Base-by-base conservation (phyloP, 1,140 invertebrate genomes). In the Ooceraea biroi region DNA sequence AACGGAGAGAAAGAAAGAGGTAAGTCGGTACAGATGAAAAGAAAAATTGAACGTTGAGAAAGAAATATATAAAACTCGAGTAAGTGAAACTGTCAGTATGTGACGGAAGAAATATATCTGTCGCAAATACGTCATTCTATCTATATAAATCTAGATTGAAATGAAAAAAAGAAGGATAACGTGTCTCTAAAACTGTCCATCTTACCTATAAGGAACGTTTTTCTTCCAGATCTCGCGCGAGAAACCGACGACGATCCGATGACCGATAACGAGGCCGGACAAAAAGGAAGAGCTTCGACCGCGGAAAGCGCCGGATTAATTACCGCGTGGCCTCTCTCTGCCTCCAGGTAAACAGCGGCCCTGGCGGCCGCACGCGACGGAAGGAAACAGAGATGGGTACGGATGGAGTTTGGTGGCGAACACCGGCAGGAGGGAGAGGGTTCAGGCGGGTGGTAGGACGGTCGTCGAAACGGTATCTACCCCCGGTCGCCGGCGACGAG, bases 241-340 rank as follows among this genome's bases (percentile, higher is more conserved):
- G 55, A 69, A 60, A 44, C 66, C 48, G 61, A 44, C 48, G 61
- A 27, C 50, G 48, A 78, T 68, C 63, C 30, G 61, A 78, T 66
- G 76, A 78, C 76, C 76, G 65, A 78, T 78, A 78, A 78, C 65
- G 65, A 78, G 63, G 63, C 36, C 19, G 17, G 48, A 55, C 76
- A 78, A 78, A 78, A 78, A 78, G 76, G 36, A 78, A 36, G 22
- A 80, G 65, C 19, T 30, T 66, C 36, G 65, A 71, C 76, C 65
- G 25, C 76, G 65, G 65, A 80, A 46, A 58, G 65, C 76, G 57
- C 46, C 65, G 76, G 76, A 80, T 80, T 80, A 80, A 80, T 80
- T 80, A 80, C 65, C 76, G 76, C 76, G 60, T 48, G 65, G 65
- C 50, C 65, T 80, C 65, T 80, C 50, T 80, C 76, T 80, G 65